Evolutionary conservation across 2,888 invertebrate genomes (phyloP).

Genomic region (Drosophila engyochracea): DNA sequence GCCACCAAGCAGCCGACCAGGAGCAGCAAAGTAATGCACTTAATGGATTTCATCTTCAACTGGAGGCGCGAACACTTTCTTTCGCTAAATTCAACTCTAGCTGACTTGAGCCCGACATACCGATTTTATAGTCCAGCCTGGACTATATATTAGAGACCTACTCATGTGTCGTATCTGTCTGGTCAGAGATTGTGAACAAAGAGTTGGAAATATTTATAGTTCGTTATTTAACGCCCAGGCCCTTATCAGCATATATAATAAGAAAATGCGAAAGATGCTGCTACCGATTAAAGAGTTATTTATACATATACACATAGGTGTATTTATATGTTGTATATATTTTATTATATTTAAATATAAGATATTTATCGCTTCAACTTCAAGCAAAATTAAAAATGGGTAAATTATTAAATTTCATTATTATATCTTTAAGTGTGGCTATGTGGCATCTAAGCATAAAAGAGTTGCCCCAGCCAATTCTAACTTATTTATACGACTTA

Average conservation of each 20-base stretch:
- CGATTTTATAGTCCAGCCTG: slow-evolving; percentile 32
- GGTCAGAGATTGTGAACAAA: neutral
- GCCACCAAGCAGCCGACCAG: slow-evolving; percentile 38
- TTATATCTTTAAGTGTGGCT: neutral
- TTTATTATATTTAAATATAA: too few species aligned
- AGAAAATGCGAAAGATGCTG: neutral
- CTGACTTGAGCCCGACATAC: neutral
- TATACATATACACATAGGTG: neutral
- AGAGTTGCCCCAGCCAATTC: neutral
- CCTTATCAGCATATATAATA: slow-evolving; percentile 15
- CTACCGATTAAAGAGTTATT: neutral
- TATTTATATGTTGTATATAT: too few species aligned
- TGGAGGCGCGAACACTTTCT: slow-evolving; percentile 10
- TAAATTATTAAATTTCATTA: neutral
- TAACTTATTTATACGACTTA: neutral
- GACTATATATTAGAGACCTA: neutral
- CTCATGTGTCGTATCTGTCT: slow-evolving; percentile 7
- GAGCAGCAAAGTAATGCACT: slow-evolving; percentile 38
- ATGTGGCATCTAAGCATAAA: neutral
- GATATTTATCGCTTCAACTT: too few species aligned
- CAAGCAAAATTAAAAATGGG: too few species aligned
- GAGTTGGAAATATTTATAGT: slow-evolving; percentile 9
- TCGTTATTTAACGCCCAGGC: neutral
- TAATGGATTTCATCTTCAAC: slow-evolving; percentile 48
- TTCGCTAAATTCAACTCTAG: slow-evolving; percentile 25